These are phyloP conservation scores for Zaprionus vittiger DNA, from an alignment of 1,140 invertebrate genomes.

Conservation along the genomic window DNA sequence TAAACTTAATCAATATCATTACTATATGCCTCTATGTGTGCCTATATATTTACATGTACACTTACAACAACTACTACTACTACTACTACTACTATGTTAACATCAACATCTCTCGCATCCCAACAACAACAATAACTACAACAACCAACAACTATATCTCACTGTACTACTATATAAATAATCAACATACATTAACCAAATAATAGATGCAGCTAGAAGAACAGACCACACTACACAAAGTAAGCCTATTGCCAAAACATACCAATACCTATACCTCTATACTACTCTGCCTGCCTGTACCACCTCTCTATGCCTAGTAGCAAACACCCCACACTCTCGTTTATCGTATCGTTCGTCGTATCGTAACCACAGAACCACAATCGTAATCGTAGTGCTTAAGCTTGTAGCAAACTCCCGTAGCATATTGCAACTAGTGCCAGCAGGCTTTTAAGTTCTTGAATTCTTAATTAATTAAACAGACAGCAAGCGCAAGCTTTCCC, in stretches of 20 bases:
- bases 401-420: slow-evolving; percentile 7
- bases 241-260: slow-evolving; percentile 70
- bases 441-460: slow-evolving; percentile 46
- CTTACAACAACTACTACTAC: slow-evolving; percentile 53
- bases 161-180: slow-evolving; percentile 51
- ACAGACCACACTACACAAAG: slow-evolving; percentile 84
- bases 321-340: slow-evolving; percentile 1
- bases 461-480: not conserved
- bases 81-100: slow-evolving; percentile 60
- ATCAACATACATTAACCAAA: slow-evolving; percentile 54
- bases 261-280: slow-evolving; percentile 36
- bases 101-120: slow-evolving; percentile 67
- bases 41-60: slow-evolving; percentile 83
- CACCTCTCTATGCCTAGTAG: slow-evolving; percentile 29
- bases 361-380: not conserved
- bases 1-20: slow-evolving; percentile 29
- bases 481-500: not conserved
- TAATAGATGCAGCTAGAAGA: slow-evolving; percentile 84
- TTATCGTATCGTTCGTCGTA: slow-evolving; percentile 3
- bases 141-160: slow-evolving; percentile 61
- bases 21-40: slow-evolving; percentile 66
- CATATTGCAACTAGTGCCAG: slow-evolving; percentile 63
- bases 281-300: slow-evolving; percentile 24
- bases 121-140: slow-evolving; percentile 68
- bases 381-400: not conserved